Conservation (phyloP, 2,797 vertebrate species). For the Podargus strigoides region DNA sequence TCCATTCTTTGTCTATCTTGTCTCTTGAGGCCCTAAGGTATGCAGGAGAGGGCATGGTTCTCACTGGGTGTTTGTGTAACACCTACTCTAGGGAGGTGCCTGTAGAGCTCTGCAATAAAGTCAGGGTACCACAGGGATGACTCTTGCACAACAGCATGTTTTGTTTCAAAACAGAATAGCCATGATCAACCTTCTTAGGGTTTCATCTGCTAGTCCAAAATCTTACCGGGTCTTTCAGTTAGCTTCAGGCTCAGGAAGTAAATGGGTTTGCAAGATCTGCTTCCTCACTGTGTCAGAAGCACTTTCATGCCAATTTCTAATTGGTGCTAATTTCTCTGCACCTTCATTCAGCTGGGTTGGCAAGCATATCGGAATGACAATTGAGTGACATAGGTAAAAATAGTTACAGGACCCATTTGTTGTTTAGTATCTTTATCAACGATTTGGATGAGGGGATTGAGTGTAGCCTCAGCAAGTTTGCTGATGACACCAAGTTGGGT, state of each 20-base stretch:
- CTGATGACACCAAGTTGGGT: too few species aligned
- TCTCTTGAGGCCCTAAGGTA: conserved; percentile 34
- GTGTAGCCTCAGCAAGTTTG: too few species aligned
- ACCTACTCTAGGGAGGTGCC: conserved; percentile 14
- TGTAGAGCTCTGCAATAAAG: neutral
- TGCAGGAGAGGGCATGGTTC: neutral
- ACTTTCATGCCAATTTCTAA: neutral
- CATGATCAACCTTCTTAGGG: neutral
- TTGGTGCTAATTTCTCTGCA: neutral
- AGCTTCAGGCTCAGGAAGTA: neutral
- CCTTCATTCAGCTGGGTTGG: neutral
- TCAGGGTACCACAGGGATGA: neutral
- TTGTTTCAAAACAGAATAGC: neutral
- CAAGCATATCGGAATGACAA: neutral
- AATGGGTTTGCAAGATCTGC: neutral
- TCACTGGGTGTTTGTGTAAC: conserved; percentile 25
- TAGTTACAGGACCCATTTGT: neutral
- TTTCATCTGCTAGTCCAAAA: neutral
- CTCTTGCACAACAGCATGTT: neutral
- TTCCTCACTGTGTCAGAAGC: neutral
- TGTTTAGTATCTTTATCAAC: too few species aligned
- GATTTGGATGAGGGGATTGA: too few species aligned
- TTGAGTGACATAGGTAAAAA: neutral
- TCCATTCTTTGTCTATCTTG: conserved; percentile 44
- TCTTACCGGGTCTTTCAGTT: neutral